These are phyloP conservation scores for Centruroides vittatus DNA, from an alignment of 1,140 invertebrate genomes.

Conservation along the genomic window DNA sequence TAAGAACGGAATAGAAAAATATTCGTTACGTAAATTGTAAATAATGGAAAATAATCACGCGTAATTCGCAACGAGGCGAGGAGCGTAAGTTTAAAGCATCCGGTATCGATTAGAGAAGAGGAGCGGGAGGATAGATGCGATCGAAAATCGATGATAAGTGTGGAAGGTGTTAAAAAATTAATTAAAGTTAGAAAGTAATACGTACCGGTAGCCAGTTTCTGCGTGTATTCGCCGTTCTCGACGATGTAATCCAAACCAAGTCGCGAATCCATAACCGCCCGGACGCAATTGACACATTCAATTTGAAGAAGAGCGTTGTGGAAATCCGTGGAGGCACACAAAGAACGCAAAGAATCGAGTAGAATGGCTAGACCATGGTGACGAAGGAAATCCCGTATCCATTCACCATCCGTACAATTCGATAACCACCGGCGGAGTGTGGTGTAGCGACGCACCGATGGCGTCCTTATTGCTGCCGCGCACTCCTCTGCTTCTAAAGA, in stretches of 20 bases:
- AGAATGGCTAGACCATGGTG: not conserved
- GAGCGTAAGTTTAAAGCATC: too few relatives aligned
- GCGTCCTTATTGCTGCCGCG: too few relatives aligned
- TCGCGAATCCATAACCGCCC: conserved; percentile 31
- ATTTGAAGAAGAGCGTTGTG: not conserved
- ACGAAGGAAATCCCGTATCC: not conserved
- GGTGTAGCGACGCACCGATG: too few relatives aligned
- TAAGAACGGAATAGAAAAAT: too few relatives aligned
- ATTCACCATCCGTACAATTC: not conserved
- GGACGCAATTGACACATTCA: conserved; percentile 6
- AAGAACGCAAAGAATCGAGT: not conserved
- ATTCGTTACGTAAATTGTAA: too few relatives aligned
- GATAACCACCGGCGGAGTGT: not conserved
- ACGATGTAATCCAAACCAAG: conserved; percentile 35
- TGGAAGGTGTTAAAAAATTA: too few relatives aligned
- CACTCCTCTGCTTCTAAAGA: too few relatives aligned
- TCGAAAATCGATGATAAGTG: too few relatives aligned
- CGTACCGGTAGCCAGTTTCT: conserved; percentile 33
- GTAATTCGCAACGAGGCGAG: too few relatives aligned
- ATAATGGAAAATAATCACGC: too few relatives aligned
- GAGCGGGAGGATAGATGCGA: too few relatives aligned
- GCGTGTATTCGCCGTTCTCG: conserved; percentile 28
- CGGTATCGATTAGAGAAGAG: too few relatives aligned
- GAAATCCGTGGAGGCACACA: not conserved
- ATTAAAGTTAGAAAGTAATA: not conserved